phyloP scores from a whole-genome alignment of 2,113 vertebrate genomes.

The Macquaria australasica region DNA sequence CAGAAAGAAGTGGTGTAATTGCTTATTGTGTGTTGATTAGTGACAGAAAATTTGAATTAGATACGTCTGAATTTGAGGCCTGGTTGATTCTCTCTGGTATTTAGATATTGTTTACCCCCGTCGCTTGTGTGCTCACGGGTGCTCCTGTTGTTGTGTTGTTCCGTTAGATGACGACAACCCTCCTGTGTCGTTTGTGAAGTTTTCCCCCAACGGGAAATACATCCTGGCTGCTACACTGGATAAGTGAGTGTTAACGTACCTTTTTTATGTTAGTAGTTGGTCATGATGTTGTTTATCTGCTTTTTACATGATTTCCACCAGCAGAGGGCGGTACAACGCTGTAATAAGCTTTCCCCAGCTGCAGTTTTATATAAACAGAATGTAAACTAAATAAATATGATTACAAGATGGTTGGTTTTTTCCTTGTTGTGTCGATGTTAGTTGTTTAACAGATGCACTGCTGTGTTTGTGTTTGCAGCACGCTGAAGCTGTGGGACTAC shows the following conservation, averaged over 20 bases:
- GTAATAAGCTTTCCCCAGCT: neutral
- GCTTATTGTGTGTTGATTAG: no score
- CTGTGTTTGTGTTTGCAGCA: constrained; percentile 80
- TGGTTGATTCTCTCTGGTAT: neutral
- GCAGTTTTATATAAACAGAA: neutral
- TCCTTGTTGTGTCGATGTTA: neutral
- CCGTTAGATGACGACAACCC: constrained; percentile 96
- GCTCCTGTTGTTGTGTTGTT: neutral
- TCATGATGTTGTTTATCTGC: neutral
- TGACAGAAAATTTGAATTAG: no score
- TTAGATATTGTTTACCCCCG: accelerated
- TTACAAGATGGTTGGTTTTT: neutral
- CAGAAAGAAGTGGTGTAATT: neutral
- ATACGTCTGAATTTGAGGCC: neutral
- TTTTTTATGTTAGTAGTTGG: no score
- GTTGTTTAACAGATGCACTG: neutral
- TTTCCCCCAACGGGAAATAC: constrained; percentile 99
- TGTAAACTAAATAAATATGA: neutral
- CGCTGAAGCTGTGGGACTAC: constrained; percentile 99
- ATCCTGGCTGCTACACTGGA: constrained; percentile 98
- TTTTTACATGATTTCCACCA: constrained; percentile 8
- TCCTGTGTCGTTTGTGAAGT: constrained; percentile 98
- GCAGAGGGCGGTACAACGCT: constrained; percentile 38
- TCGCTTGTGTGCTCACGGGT: neutral
- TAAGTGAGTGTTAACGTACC: constrained; percentile 88